Percentiles rank a stretch among this genome's conserved stretches.
phyloP scores from a whole-genome alignment of 2,113 vertebrate species.

The Eolophus roseicapilla region DNA sequence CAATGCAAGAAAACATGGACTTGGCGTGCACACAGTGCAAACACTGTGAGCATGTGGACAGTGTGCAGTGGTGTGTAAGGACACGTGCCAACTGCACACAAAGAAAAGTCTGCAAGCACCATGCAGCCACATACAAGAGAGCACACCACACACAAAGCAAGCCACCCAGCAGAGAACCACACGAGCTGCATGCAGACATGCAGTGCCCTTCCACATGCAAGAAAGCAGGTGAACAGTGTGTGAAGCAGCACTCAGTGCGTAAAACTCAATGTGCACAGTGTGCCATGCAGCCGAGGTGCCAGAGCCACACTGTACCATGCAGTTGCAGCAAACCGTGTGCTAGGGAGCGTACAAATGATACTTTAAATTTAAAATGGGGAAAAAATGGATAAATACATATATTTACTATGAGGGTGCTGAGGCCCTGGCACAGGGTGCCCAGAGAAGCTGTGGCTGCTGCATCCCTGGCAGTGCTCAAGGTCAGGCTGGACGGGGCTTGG shows the following conservation, averaged over 20 bases:
- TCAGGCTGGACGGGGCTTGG: too few species aligned
- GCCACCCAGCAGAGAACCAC: neutral
- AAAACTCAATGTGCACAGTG: neutral
- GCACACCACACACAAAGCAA: too few species aligned
- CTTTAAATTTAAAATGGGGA: neutral
- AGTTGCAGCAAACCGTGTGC: neutral
- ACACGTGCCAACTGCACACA: neutral
- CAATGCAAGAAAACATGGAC: neutral
- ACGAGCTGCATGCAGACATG: fast-evolving
- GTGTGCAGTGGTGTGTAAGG: fast-evolving
- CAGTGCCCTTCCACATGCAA: neutral
- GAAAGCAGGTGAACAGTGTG: too few species aligned
- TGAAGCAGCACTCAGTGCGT: neutral
- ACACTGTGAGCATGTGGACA: fast-evolving
- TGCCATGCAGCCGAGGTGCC: neutral
- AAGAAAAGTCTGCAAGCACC: neutral
- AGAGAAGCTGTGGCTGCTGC: neutral
- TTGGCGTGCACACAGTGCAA: fast-evolving
- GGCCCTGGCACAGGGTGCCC: neutral
- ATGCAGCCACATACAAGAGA: fast-evolving
- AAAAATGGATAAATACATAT: neutral
- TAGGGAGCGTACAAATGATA: neutral
- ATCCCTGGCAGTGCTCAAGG: neutral
- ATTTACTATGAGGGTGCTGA: neutral
- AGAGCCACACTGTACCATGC: neutral